Evolutionary conservation across 2,113 vertebrate genomes (phyloP), one percentile per base, ranked within the genome.

Genomic region (Callorhinus ursinus): DNA sequence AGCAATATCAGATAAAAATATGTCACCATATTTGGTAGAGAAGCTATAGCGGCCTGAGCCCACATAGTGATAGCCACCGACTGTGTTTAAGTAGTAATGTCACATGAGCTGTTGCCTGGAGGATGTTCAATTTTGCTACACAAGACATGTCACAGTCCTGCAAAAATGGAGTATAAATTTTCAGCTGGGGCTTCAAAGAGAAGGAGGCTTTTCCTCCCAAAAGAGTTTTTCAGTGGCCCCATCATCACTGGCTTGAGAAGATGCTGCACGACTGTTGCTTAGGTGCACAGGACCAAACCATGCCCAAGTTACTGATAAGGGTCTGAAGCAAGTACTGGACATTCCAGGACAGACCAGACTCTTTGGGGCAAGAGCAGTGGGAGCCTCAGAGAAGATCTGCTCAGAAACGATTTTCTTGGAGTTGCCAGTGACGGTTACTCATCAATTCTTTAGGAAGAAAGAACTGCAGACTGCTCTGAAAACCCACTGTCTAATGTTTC

Each of bases 121-220:
- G 53, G 31, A 69, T 16, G 8, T 33, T 72, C 67, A 26, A 8
- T 10, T 72, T 49, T 59, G 42, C 18, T 59, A 13, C 6, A 59
- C 31, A 21, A 33, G 28, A 49, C 33, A 14, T 12, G 28, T 8
- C 26, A 53, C 6, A 7, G 26, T n/a, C 24, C 46, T 61, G n/a
- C 19, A 36, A 24, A 46, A 39, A 71, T 2, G 0, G 0, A 53
- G 7, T n/a, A 46, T 2, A 7, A 0, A 8, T 80, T 57, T 72
- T 88, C 33, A 69, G 61, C 31, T 59, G 79, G 59, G 12, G 21
- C 53, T 83, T 63, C 71, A 77, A 57, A 74, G 18, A 87, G 51
- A 8, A 95, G 28, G 24, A 57, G 36, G 19, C 6, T 57, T 21
- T 95, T 86, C 24, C 36, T 96, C 12, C 36, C 26, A 9, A n/a